Conservation (phyloP, 2,888 invertebrate species). For the Sinotaia quadrata region DNA sequence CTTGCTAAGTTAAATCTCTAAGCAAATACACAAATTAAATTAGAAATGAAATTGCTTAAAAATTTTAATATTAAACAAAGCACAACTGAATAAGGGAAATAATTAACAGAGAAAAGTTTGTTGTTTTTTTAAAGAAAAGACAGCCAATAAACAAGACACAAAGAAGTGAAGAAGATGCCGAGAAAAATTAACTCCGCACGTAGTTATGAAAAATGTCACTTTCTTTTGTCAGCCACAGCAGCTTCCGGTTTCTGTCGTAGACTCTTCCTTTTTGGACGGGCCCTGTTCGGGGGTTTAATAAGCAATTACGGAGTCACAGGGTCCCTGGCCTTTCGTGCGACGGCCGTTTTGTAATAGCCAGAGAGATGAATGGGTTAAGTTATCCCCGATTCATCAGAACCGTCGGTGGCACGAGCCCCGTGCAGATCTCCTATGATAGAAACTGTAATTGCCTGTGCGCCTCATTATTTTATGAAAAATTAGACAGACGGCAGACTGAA, state of each 20-base stretch:
- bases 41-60: too few species aligned
- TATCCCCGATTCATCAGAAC: background rate
- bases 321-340: background rate
- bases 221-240: background rate
- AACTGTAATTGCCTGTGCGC: slow-evolving; percentile 20
- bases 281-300: slow-evolving; percentile 19
- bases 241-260: background rate
- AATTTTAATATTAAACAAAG: too few species aligned
- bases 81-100: too few species aligned
- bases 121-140: too few species aligned
- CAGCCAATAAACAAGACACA: too few species aligned
- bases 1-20: too few species aligned
- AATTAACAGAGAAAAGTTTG: too few species aligned
- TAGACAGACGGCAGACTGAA: slow-evolving; percentile 27
- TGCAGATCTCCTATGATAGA: slow-evolving; percentile 18
- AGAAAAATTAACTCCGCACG: background rate
- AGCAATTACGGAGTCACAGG: slow-evolving; percentile 12
- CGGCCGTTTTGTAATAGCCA: background rate
- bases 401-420: background rate
- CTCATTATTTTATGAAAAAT: slow-evolving; percentile 36
- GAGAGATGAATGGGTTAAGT: slow-evolving; percentile 4
- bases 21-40: too few species aligned
- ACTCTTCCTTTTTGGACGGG: background rate
- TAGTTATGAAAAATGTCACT: slow-evolving; percentile 6
- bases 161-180: background rate